Base-by-base conservation (phyloP, 2,888 invertebrate genomes). In the Ypsolopha sequella region DNA sequence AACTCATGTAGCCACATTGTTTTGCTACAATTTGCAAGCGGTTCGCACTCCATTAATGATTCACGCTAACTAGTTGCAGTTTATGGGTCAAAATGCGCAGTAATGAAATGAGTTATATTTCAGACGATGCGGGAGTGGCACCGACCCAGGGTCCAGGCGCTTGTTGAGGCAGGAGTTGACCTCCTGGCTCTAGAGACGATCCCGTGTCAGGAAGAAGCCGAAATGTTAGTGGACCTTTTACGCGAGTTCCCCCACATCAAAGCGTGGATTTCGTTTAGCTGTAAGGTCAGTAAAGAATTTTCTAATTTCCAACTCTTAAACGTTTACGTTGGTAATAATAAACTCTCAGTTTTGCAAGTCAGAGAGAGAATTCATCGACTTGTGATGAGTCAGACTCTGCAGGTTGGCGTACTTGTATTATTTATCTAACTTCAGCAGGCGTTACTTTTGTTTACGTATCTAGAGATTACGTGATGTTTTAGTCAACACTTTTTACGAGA, bases 171-270 rank as follows among this genome's bases (percentile, higher is more conserved):
- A 2, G 95, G 95, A 0, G 93, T 94, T 1, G 96, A 97, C 76
- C 73, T 96, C 6, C 76, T 98, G 56, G 97, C 96, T 1, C 80
- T 98, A 60, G 98, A 98, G 78, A 98, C 98, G 0, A 94, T 98
- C 63, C 98, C 98, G 7, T 94, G 95, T 59, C 89, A 90, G 65
- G 89, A 89, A 63, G 98, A 98, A 80, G 98, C 95, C 0, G 91
- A 93, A 69, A 93, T 93, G 70, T 75, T 98, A 34, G 89, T 95
- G 24, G 91, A 93, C 55, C 82, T 96, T 64, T 78, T 98, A 33
- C 89, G 91, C 56, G 92, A 95, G 60, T 95, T 91, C 75, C 95
- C 96, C 1, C 78, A 88, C 48, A 82, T 89, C 0, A 94, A 93
- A 71, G 95, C 95, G 13, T 98, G 96, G 96, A 80, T 98, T 11